Evolutionary conservation across 2,113 vertebrate species (phyloP).

Genomic region (Sturnus vulgaris): DNA sequence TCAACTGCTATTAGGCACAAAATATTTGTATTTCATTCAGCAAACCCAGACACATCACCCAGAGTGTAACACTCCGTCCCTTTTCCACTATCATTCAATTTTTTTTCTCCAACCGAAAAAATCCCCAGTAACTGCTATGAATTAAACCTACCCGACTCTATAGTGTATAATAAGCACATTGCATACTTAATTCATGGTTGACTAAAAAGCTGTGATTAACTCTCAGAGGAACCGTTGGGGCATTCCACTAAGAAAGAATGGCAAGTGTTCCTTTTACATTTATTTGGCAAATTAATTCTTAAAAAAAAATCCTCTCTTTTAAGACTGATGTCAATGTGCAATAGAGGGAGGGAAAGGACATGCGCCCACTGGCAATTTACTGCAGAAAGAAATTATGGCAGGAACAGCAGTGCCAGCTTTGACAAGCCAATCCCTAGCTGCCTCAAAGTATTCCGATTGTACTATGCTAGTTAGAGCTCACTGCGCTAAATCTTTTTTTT

Average conservation of each 20-base stretch:
- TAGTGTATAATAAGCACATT: slow-evolving; percentile 52
- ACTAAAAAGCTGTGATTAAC: slow-evolving; percentile 46
- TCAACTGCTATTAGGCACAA: slow-evolving; percentile 65
- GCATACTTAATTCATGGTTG: slow-evolving; percentile 49
- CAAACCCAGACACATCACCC: slow-evolving; percentile 12
- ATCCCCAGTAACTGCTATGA: slow-evolving; percentile 61
- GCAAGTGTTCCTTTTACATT: slow-evolving; percentile 60
- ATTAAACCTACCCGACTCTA: slow-evolving; percentile 49
- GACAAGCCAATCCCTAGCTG: slow-evolving; percentile 66
- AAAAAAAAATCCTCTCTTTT: slow-evolving; percentile 66
- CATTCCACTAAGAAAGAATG: slow-evolving; percentile 53
- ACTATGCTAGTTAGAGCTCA: slow-evolving; percentile 77
- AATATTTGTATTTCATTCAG: slow-evolving; percentile 34
- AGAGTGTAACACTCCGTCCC: slow-evolving; percentile 50
- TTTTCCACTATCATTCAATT: slow-evolving; percentile 33
- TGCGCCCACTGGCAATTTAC: slow-evolving; percentile 63
- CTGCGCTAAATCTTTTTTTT: slow-evolving; percentile 59
- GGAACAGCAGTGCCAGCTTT: slow-evolving; percentile 65
- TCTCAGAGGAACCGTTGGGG: slow-evolving; percentile 52
- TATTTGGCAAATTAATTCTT: slow-evolving; percentile 61
- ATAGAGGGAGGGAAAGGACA: slow-evolving; percentile 62
- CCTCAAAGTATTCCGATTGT: slow-evolving; percentile 77
- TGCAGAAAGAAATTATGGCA: slow-evolving; percentile 64
- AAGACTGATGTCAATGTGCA: slow-evolving; percentile 77
- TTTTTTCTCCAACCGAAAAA: slow-evolving; percentile 32